Evolutionary conservation across 1,140 invertebrate species (phyloP), one percentile per base, ranked within the genome.

Genomic region (Leptinotarsa lineolata): DNA sequence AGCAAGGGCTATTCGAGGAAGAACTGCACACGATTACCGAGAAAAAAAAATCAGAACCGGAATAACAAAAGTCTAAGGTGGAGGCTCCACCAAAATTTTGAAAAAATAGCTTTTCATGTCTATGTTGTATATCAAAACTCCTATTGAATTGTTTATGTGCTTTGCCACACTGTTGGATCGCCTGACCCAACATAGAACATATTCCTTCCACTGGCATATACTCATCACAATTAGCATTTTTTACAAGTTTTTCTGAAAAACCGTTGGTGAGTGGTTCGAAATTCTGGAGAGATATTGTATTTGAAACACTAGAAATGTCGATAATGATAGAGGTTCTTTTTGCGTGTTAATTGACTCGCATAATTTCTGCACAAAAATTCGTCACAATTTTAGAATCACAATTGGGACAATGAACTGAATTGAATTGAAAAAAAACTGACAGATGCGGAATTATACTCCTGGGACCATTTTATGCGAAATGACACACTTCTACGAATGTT

Each of bases 1-100:
- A 90, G 46, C 85, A 88, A 76, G 83, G 72, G 45, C 79, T 81
- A 6, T 81, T 83, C 45, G 79, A 82, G 72, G 86, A 86, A 74
- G 85, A 86, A 78, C 67, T 86, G 39, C 81, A 82, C 30, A 81
- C 84, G 8, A 83, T 86, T 70, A 82, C 82, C 15, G 68, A 70
- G 44, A 77, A 77, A 73, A 74, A 74, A 48, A 75, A 75, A 72
- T 21, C 18, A 2, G 66, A 68, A 48, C 30, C 66, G 5, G 66
- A 68, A 68, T 68, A 68, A 68, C 66, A 68, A 48, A 48, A n/a
- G 45, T 46, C 30, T 15, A 48, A 46, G 66, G 66, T 68, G 66
- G 66, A 68, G 13, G n/a, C 66, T 13, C 66, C 66, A 68, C 66
- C 66, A 68, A 45, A 46, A 68, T 68, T 18, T 15, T 44, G 60